Evolutionary conservation across 2,113 vertebrate genomes (phyloP), one percentile per base, ranked within the genome.

Genomic region (Mandrillus leucophaeus): DNA sequence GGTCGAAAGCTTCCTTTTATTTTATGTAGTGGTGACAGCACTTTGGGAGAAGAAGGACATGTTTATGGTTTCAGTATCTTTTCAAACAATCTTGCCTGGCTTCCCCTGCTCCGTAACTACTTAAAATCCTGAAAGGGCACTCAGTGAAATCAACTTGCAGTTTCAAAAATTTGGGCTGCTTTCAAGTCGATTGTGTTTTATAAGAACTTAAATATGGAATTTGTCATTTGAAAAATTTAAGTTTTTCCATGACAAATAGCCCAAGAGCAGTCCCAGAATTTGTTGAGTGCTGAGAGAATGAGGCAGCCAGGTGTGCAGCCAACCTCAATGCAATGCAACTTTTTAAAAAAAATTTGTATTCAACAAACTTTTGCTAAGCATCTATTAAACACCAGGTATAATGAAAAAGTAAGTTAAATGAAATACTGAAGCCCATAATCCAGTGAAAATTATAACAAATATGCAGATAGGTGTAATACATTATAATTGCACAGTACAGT

Each of bases 221-320:
- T 86, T 14, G 8, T 38, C 52, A 38, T 30, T 88, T 5, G 0
- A 92, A 35, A 7, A 45, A 32, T 57, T 92, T 45, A 89, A 20
- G 7, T 2, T 73, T 3, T 8, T 78, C 40, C 64, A 72, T 70
- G 86, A 9, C 52, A 86, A 92, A 86, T 78, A 91, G 83, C 38
- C 75, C 0, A 2, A 84, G 25, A 70, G n/a, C 9, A 68, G 16
- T n/a, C 23, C 18, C 12, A 25, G 57, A 66, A 35, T 79, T 85
- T 78, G 73, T 61, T 38, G 78, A 88, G 55, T 0, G 0, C 27
- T 83, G 30, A 61, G 6, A 88, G 10, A 0, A 0, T 52, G 32
- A 45, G 6, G 0, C 1, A 57, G 68, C 17, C 0, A 3, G 35
- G 1, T 5, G 10, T 50, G 0, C 0, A 17, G 2, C 1, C 2